A percentile compares a stretch with the other conserved stretches of the same genome.
Conservation (phyloP, 2,113 vertebrate species). For the Limanda limanda region DNA sequence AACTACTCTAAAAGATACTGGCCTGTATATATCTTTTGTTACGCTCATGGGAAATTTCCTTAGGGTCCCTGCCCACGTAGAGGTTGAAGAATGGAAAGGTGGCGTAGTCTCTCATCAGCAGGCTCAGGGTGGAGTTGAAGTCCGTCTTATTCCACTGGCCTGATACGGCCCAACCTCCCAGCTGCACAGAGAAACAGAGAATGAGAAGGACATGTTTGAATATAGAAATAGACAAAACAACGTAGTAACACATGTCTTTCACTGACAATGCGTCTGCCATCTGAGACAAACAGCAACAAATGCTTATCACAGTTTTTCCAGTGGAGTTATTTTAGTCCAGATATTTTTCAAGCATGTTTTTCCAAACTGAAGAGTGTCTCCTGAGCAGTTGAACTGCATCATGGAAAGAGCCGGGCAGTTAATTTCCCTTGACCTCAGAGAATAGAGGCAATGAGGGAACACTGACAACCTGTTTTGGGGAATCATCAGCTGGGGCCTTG, state of each 20-base stretch:
- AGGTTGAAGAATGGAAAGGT: conserved; percentile 93
- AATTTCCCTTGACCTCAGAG: no score
- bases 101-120: conserved; percentile 88
- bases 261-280: background rate
- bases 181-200: conserved; percentile 66
- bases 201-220: background rate
- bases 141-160: conserved; percentile 79
- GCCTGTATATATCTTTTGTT: conserved; percentile 85
- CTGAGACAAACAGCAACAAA: no score
- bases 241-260: background rate
- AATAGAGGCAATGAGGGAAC: background rate
- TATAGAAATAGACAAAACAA: background rate
- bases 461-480: background rate
- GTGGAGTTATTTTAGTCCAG: no score
- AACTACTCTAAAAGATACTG: conserved; percentile 15
- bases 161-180: conserved; percentile 89
- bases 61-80: conserved; percentile 80
- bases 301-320: no score
- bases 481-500: no score
- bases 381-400: background rate
- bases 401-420: no score
- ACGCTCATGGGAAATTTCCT: conserved; percentile 64
- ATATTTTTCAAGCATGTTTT: background rate
- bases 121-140: conserved; percentile 88
- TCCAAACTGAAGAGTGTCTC: no score